Base-by-base conservation (phyloP, 2,888 invertebrate genomes). In the Drosophila longiperda region DNA sequence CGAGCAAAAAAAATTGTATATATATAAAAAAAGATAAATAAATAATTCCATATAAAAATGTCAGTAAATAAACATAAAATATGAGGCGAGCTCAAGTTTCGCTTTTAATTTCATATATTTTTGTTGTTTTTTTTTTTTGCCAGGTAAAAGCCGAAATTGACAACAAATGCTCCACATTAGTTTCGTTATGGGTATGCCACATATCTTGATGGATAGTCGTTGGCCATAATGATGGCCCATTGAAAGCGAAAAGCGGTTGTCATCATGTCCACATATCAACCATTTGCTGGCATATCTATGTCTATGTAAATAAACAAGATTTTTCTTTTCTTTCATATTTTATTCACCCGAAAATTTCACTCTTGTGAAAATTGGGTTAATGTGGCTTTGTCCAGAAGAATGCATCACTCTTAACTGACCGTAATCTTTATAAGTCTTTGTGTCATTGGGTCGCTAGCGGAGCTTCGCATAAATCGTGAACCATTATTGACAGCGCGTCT, bases 231-330 rank as follows among this genome's bases (percentile, higher is more conserved):
- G 82, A 48, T 65, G 77, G 70, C 64, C 66, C 66, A 75, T 75
- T 75, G 80, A 75, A 80, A 80, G 85, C 78, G 75, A 82, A 82
- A 82, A 77, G 68, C 63, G 57, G 66, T 61, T 60, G 75, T 36
- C 62, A 61, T 38, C 52, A 36, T 23, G 53, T 54, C 70, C 70
- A 42, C 57, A 26, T 38, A 48, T 64, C 63, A 42, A 70, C 58
- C 62, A 48, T 52, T 54, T 23, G 38, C 32, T 32, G 45, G 26
- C 60, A 23, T 29, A 60, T 40, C 17, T 40, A 34, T 6, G 33
- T 34, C 48, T 77, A 87, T 86, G 88, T 83, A 85, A 88, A 89
- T 87, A 81, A 81, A 87, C 86, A 77, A 81, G 88, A 87, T 69
- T 80, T 89, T 87, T 84, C 23, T 36, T 57, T 50, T 48, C n/a